A percentile compares a stretch with the other conserved stretches of the same genome.
Evolutionary conservation across 2,797 vertebrate genomes (phyloP).

Genomic region (Notamacropus eugenii): DNA sequence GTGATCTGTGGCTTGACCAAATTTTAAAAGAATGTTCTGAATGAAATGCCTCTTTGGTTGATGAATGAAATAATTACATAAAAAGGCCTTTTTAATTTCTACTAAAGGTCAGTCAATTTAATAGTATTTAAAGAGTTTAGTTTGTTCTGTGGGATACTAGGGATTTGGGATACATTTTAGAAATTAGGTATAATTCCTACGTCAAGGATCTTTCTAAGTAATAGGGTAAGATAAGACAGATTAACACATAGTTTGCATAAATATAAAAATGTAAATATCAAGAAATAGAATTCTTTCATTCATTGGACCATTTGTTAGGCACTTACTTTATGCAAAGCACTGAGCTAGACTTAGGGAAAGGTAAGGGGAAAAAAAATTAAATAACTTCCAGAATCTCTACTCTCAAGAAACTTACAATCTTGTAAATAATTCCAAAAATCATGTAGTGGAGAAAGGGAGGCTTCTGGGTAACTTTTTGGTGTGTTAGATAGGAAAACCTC

Average conservation of each 20-base stretch:
- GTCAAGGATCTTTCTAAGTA: background rate
- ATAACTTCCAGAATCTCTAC: background rate
- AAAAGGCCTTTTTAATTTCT: conserved; percentile 70
- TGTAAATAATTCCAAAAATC: background rate
- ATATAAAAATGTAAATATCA: background rate
- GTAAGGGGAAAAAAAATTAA: background rate
- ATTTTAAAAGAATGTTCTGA: conserved; percentile 76
- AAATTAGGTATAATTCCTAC: conserved; percentile 26
- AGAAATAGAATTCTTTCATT: background rate
- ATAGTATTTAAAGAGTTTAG: background rate
- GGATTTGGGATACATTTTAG: conserved; percentile 16
- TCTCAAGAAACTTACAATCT: background rate
- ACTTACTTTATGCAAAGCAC: background rate
- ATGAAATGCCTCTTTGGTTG: conserved; percentile 74
- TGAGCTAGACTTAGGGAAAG: no score
- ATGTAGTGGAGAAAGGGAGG: background rate
- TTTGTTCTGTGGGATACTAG: background rate
- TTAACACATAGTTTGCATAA: background rate
- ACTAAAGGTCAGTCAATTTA: background rate
- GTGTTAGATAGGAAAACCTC: background rate
- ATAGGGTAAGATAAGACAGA: background rate
- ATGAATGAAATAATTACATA: conserved; percentile 71
- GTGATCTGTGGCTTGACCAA: conserved; percentile 64
- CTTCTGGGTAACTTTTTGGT: background rate
- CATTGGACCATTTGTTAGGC: background rate